A percentile compares a stretch with the other conserved stretches of the same genome.
Evolutionary conservation across 1,140 invertebrate genomes (phyloP).

Genomic region (Pemphigus obesinymphae): DNA sequence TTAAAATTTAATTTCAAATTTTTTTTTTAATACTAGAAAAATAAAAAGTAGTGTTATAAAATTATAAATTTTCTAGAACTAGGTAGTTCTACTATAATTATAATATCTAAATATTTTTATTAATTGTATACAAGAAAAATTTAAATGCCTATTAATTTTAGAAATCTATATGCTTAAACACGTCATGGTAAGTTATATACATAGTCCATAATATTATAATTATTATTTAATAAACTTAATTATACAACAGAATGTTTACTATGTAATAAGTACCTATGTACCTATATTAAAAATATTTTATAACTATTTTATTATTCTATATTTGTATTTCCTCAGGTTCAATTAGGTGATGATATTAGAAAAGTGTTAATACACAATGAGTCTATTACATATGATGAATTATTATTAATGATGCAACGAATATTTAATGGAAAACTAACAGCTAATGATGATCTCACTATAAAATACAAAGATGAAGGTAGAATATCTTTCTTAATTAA

Average conservation of each 20-base stretch:
- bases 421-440: constrained; percentile 64
- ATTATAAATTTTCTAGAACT: not conserved
- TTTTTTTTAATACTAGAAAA: no score
- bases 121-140: not conserved
- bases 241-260: not conserved
- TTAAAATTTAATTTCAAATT: no score
- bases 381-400: constrained; percentile 71
- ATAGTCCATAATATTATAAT: not conserved
- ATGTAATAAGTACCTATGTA: not conserved
- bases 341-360: constrained; percentile 67
- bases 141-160: not conserved
- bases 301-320: not conserved
- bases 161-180: not conserved
- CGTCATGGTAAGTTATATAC: no score
- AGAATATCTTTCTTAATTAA: constrained; percentile 36
- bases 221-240: not conserved
- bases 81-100: not conserved
- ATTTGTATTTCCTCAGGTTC: constrained; percentile 54
- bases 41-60: no score
- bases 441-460: constrained; percentile 63
- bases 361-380: constrained; percentile 72
- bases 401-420: constrained; percentile 73
- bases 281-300: not conserved
- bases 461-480: constrained; percentile 76
- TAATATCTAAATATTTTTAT: not conserved